Evolutionary conservation across 1,140 invertebrate genomes (phyloP).

Genomic region (Nasonia giraulti): DNA sequence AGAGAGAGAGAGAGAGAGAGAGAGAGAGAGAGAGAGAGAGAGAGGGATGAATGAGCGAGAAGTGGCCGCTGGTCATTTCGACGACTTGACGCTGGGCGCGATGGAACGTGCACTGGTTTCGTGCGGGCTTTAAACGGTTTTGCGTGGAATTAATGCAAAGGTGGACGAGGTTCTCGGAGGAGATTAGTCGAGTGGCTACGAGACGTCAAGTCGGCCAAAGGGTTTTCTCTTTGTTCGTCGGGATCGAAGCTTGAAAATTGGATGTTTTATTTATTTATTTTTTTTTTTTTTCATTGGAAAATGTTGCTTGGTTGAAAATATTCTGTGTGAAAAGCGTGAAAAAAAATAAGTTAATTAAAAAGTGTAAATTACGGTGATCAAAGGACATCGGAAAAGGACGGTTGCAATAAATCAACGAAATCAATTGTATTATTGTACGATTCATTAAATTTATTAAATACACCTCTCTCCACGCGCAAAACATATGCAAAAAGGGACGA

Average conservation of each 20-base stretch:
- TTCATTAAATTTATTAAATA: constrained; percentile 48
- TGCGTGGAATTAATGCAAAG: not conserved
- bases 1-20: no score
- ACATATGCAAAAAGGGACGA: constrained; percentile 23
- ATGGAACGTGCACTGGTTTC: not conserved
- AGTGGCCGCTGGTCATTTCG: constrained; percentile 10
- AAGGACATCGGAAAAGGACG: no score
- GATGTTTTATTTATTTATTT: no score
- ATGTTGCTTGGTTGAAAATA: no score
- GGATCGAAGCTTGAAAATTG: no score
- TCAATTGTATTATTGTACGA: constrained; percentile 3
- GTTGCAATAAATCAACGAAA: not conserved
- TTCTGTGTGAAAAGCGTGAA: no score
- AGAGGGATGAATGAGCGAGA: not conserved
- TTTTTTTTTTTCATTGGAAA: no score
- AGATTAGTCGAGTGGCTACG: not conserved
- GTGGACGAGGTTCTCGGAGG: not conserved
- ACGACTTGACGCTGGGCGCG: constrained; percentile 48
- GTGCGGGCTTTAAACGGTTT: no score
- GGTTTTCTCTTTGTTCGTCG: not conserved
- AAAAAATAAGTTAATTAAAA: no score
- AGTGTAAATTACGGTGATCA: no score
- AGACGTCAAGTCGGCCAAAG: not conserved
- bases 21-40: no score
- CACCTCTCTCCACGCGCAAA: constrained; percentile 19